These are phyloP conservation scores for Habroteleia sp. DNA, from an alignment of 2,888 invertebrate genomes.

Conservation along the genomic window DNA sequence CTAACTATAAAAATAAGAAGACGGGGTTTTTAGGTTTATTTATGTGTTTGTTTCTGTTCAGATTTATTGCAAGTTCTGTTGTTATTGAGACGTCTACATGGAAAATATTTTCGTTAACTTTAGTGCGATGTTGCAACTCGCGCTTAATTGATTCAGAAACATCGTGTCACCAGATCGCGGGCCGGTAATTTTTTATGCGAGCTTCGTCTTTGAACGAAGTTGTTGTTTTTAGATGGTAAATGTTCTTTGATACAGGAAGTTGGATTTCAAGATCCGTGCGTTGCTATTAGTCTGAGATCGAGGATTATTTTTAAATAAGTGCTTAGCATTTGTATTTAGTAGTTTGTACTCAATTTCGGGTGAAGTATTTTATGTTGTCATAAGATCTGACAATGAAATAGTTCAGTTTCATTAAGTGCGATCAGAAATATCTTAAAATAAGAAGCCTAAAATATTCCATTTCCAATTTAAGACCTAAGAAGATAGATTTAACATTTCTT, in stretches of 20 bases:
- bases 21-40: conserved; percentile 9
- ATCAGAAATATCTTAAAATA: conserved; percentile 5
- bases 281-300: conserved; percentile 25
- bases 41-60: conserved; percentile 46
- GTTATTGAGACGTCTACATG: conserved; percentile 40
- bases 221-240: conserved; percentile 45
- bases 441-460: too few relatives aligned
- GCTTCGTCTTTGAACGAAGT: conserved; percentile 5
- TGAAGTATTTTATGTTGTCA: conserved; percentile 21
- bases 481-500: too few relatives aligned
- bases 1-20: not conserved
- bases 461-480: too few relatives aligned
- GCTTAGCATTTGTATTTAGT: conserved; percentile 5
- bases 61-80: conserved; percentile 42
- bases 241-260: conserved; percentile 44
- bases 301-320: conserved; percentile 27
- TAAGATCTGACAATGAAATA: conserved; percentile 10
- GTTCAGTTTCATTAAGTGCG: not conserved
- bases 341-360: conserved; percentile 13
- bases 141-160: conserved; percentile 53
- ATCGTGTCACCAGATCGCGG: conserved; percentile 24
- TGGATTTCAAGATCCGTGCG: conserved; percentile 19
- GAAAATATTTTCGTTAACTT: conserved; percentile 55
- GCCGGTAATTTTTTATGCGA: conserved; percentile 22
- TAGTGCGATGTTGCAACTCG: conserved; percentile 46